Percentiles rank a stretch among this genome's conserved stretches.
Evolutionary conservation across 2,113 vertebrate genomes (phyloP).

Genomic region (Erythrolamprus reginae): DNA sequence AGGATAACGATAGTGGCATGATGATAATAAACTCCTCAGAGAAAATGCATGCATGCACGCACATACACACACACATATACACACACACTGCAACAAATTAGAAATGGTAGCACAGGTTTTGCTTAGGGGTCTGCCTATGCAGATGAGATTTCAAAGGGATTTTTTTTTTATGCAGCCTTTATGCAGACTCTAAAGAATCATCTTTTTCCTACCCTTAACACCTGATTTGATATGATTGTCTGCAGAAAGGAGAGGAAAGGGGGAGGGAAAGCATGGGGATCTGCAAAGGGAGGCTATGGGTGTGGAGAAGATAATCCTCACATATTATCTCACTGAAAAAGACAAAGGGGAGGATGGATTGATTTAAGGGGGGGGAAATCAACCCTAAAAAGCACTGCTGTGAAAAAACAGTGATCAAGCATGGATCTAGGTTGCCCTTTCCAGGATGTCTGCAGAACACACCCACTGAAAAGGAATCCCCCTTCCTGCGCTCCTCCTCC

Average conservation of each 20-base stretch:
- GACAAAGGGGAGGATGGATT: background rate
- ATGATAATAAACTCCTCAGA: background rate
- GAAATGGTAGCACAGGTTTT: background rate
- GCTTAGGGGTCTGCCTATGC: background rate
- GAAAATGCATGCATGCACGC: too few species aligned
- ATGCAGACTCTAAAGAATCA: background rate
- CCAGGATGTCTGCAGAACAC: constrained; percentile 10
- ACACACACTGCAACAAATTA: background rate
- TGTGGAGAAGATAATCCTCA: background rate
- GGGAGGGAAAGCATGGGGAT: background rate
- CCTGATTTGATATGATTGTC: background rate
- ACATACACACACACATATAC: background rate
- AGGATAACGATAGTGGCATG: background rate
- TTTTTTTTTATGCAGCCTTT: background rate
- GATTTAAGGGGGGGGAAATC: background rate
- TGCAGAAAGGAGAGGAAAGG: background rate
- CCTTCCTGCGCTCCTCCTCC: background rate
- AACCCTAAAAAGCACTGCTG: background rate
- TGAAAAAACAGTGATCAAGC: background rate
- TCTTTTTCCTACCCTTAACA: background rate
- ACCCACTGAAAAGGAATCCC: constrained; percentile 8
- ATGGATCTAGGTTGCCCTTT: background rate
- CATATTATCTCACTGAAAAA: background rate
- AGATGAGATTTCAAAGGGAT: background rate
- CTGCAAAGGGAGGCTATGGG: background rate